phyloP scores from a whole-genome alignment of 2,113 vertebrate species.

The Himantopus leucocephalus region DNA sequence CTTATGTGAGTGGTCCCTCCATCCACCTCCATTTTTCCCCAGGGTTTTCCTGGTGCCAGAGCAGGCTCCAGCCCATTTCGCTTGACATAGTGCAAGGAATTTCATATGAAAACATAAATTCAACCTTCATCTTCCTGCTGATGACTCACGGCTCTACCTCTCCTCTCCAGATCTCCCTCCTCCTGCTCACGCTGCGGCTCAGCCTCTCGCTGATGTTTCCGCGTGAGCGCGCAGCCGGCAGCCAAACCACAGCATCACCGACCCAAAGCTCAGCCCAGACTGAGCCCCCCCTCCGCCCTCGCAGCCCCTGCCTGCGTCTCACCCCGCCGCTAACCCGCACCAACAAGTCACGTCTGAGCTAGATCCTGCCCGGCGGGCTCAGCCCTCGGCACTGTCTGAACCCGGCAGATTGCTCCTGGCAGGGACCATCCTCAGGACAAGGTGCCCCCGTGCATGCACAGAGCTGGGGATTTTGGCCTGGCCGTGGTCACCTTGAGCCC shows the following conservation, averaged over 20 bases:
- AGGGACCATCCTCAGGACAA: not conserved
- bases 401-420: not conserved
- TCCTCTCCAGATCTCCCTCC: constrained; percentile 27
- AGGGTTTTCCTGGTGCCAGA: not conserved
- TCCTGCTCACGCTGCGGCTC: not conserved
- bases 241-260: not conserved
- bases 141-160: constrained; percentile 36
- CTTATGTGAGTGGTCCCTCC: not conserved
- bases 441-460: rapidly evolving
- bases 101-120: not conserved
- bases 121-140: not conserved
- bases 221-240: not conserved
- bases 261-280: not conserved
- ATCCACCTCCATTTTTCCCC: not conserved
- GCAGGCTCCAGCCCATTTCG: not conserved
- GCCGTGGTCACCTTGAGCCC: not conserved
- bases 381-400: rapidly evolving
- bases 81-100: not conserved
- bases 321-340: not conserved
- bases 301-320: not conserved
- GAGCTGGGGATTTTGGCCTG: not conserved
- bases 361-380: not conserved
- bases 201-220: not conserved
- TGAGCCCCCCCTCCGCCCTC: not conserved
- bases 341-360: not conserved